Conservation (phyloP, 2,888 invertebrate species). For the Hirtodrosophila alboralis region DNA sequence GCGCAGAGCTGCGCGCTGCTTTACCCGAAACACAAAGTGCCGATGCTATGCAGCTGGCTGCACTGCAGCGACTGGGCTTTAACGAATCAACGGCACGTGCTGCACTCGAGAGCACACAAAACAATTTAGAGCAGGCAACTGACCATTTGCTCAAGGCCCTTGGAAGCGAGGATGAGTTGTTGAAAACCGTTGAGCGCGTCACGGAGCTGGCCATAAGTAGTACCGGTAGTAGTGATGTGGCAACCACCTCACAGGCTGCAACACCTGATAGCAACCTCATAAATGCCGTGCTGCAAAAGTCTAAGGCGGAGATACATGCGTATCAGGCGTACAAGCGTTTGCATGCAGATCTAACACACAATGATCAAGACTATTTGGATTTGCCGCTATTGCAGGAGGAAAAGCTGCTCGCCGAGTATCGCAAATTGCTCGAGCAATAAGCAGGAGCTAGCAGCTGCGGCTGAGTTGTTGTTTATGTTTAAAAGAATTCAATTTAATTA, state of each 20-base stretch:
- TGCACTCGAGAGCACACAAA: slow-evolving; percentile 86
- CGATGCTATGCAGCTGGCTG: slow-evolving; percentile 58
- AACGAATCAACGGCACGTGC: slow-evolving; percentile 84
- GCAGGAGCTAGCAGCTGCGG: background rate
- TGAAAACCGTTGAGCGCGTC: slow-evolving; percentile 76
- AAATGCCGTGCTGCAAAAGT: slow-evolving; percentile 62
- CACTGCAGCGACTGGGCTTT: slow-evolving; percentile 87
- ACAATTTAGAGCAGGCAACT: slow-evolving; percentile 86
- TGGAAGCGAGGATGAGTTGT: slow-evolving; percentile 69
- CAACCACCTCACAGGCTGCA: slow-evolving; percentile 50
- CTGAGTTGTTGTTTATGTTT: slow-evolving; percentile 9
- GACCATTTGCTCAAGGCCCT: slow-evolving; percentile 85
- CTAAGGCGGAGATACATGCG: slow-evolving; percentile 73
- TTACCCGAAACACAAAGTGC: slow-evolving; percentile 44
- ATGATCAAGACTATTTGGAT: slow-evolving; percentile 91
- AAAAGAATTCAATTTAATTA: slow-evolving; percentile 30
- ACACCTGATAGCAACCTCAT: slow-evolving; percentile 46
- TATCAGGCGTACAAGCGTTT: slow-evolving; percentile 86
- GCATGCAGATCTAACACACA: slow-evolving; percentile 85
- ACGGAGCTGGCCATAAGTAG: slow-evolving; percentile 81
- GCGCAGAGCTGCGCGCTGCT: slow-evolving; percentile 61
- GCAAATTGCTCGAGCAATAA: slow-evolving; percentile 85
- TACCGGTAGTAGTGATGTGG: slow-evolving; percentile 61
- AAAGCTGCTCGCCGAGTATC: slow-evolving; percentile 88
- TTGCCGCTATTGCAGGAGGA: slow-evolving; percentile 89